phyloP scores from a whole-genome alignment of 2,888 invertebrate species.

The Congeria kusceri region DNA sequence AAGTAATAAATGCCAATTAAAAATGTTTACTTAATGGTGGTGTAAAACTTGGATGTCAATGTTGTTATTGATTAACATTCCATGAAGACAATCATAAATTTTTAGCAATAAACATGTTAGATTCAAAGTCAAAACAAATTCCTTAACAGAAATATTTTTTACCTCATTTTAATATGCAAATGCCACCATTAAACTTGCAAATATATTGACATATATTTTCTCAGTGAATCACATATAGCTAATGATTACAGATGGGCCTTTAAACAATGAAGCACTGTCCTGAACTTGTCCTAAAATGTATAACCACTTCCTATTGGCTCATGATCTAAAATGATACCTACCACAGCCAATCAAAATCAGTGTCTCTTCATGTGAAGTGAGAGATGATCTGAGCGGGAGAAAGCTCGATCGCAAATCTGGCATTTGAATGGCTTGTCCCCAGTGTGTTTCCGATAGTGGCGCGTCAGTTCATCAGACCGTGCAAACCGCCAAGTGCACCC shows the following conservation, averaged over 20 bases:
- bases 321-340: neutral
- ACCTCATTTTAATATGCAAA: too few species aligned
- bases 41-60: too few species aligned
- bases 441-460: slow-evolving; percentile 87
- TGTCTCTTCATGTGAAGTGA: slow-evolving; percentile 89
- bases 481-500: slow-evolving; percentile 88
- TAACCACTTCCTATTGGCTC: neutral
- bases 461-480: slow-evolving; percentile 88
- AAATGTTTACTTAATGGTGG: too few species aligned
- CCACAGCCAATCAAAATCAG: slow-evolving; percentile 59
- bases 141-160: too few species aligned
- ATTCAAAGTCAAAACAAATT: too few species aligned
- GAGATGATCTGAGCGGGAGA: slow-evolving; percentile 89
- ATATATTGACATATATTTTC: too few species aligned
- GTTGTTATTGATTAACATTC: too few species aligned
- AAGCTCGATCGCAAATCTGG: slow-evolving; percentile 88
- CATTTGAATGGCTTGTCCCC: slow-evolving; percentile 89
- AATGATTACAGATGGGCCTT: neutral
- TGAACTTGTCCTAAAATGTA: neutral
- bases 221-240: neutral
- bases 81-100: too few species aligned
- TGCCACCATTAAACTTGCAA: too few species aligned
- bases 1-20: too few species aligned
- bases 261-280: neutral
- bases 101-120: too few species aligned